Evolutionary conservation across 2,888 invertebrate species (phyloP), one percentile per base, ranked within the genome.

Genomic region (Eretmocerus hayati): DNA sequence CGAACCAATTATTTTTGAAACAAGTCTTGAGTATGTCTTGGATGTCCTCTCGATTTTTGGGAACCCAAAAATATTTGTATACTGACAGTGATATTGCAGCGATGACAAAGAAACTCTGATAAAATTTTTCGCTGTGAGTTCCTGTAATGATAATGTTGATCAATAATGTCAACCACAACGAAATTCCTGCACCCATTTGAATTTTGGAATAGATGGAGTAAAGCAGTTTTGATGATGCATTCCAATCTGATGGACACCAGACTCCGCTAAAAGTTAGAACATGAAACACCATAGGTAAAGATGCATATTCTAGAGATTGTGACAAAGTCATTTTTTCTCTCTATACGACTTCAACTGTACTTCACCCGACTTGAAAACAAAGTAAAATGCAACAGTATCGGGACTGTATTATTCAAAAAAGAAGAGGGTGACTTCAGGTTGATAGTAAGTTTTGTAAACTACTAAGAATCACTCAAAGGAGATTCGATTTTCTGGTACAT

Each of bases 171-270:
- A 42, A 19, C 52, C 48, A 52, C 31, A 52, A 46, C 35, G 46
- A 22, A 33, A 48, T 4, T 35, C 38, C 48, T 30, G 42, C 23
- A 3, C 26, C 39, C 26, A 23, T 19, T 38, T 18, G 21, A 22
- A 35, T 15, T 4, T 23, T 8, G 22, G 42, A 31, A 11, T 42
- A 52, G 11, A 36, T 22, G 6, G 5, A 23, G 19, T 52, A 52
- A 16, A 30, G 30, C 16, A 16, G n/a, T 39, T 48, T 52, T 11
- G n/a, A 4, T 13, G n/a, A 20, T 23, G 20, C 18, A 8, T 35
- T 42, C 46, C 52, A 52, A 26, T 52, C 39, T n/a, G n/a, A 36
- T 0, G 46, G 48, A 26, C 36, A 49, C 52, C 52, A 52, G 4
- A 49, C 43, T 20, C 46, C 48, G 4, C 21, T n/a, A 11, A 9